Evolutionary conservation across 2,888 invertebrate species (phyloP).

Genomic region (Melipona bicolor): DNA sequence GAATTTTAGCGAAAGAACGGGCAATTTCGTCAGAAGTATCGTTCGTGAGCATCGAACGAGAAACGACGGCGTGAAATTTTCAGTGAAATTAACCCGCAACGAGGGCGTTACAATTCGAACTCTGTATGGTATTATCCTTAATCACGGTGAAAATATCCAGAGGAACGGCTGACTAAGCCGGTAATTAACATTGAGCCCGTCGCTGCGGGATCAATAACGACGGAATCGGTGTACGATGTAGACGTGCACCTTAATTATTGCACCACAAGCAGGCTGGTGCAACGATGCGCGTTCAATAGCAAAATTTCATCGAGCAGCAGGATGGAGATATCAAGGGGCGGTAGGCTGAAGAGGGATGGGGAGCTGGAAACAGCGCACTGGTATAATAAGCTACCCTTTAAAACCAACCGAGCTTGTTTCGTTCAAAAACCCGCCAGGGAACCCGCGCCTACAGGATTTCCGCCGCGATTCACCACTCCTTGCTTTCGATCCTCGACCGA

Average conservation of each 20-base stretch:
- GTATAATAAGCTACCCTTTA: conserved; percentile 57
- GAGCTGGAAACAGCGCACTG: conserved; percentile 28
- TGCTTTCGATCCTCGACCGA: conserved; percentile 20
- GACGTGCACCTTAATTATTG: conserved; percentile 50
- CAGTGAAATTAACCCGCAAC: background rate
- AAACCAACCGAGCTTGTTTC: conserved; percentile 49
- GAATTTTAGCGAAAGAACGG: too few species aligned
- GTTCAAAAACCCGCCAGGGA: conserved; percentile 51
- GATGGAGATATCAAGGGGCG: background rate
- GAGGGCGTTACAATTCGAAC: background rate
- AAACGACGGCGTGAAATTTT: background rate
- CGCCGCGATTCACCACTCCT: conserved; percentile 39
- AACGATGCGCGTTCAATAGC: conserved; percentile 54
- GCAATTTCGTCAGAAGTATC: background rate
- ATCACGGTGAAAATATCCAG: background rate
- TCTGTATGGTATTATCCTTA: background rate
- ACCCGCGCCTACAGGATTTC: conserved; percentile 47
- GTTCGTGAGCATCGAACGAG: background rate
- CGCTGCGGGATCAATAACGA: conserved; percentile 42
- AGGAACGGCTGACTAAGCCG: background rate
- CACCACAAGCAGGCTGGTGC: conserved; percentile 2
- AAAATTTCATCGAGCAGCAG: conserved; percentile 46
- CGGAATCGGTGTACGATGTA: conserved; percentile 11
- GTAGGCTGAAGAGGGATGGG: background rate
- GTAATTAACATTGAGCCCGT: conserved; percentile 28